Percentiles rank a stretch among this genome's conserved stretches.
phyloP scores from a whole-genome alignment of 2,113 vertebrate genomes.

The Machaerirhynchus nigripectus region DNA sequence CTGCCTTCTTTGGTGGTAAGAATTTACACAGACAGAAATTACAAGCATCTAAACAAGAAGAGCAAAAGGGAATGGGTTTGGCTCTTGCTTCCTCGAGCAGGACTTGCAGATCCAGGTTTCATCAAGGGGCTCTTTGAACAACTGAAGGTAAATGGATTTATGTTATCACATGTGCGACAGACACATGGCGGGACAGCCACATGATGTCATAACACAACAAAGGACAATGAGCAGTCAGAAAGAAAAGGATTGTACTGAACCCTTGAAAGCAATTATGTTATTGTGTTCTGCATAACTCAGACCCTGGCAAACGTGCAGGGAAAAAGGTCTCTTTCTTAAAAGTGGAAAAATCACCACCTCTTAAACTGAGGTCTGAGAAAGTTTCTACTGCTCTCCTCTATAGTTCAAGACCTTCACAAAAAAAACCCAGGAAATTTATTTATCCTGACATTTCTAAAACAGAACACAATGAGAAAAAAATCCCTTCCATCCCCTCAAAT shows the following conservation, averaged over 20 bases:
- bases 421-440: background rate
- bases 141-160: background rate
- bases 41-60: background rate
- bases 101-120: background rate
- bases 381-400: background rate
- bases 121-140: background rate
- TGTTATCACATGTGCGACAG: background rate
- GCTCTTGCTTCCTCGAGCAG: background rate
- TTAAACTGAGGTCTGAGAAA: background rate
- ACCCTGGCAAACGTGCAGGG: fast-evolving
- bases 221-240: background rate
- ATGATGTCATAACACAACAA: background rate
- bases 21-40: background rate
- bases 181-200: background rate
- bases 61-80: background rate
- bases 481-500: background rate
- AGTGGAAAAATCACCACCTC: background rate
- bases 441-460: background rate
- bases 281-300: background rate
- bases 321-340: background rate
- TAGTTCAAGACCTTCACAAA: background rate
- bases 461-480: background rate
- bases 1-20: background rate
- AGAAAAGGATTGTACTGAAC: background rate
- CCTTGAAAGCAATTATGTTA: background rate